Evolutionary conservation across 2,113 vertebrate genomes (phyloP).

Genomic region (Aptenodytes patagonicus): DNA sequence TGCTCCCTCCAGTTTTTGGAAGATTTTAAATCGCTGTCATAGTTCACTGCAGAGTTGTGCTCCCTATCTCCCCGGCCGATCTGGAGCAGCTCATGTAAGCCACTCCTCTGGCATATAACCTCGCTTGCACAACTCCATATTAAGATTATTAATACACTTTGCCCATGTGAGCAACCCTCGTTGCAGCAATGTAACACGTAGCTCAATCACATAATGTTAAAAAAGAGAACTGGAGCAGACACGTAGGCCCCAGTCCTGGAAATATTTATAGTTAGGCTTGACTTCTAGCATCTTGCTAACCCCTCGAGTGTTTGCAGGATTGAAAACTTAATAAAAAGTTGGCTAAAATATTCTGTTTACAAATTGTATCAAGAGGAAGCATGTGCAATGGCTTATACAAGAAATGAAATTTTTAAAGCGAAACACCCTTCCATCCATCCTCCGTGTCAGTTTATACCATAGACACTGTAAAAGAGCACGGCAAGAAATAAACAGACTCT

Average conservation of each 20-base stretch:
- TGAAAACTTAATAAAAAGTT: not conserved
- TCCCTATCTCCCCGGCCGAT: not conserved
- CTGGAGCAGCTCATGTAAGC: not conserved
- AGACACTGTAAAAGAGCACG: not conserved
- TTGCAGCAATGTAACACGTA: not conserved
- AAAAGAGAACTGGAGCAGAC: not conserved
- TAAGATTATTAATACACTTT: not conserved
- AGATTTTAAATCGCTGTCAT: not conserved
- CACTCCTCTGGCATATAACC: not conserved
- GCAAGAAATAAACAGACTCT: not conserved
- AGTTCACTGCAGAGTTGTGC: not conserved
- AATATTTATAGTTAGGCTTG: conserved; percentile 24
- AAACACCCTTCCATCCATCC: not conserved
- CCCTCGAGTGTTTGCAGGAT: not conserved
- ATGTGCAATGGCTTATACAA: not conserved
- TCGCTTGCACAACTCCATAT: not conserved
- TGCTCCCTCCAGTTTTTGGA: not conserved
- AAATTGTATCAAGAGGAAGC: not conserved
- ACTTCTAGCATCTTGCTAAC: conserved; percentile 8
- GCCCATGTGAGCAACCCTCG: not conserved
- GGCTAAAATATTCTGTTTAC: conserved; percentile 20
- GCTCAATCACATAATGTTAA: not conserved
- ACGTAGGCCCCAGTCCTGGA: not conserved
- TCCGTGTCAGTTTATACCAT: not conserved
- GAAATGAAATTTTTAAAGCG: not conserved